A percentile compares a stretch with the other conserved stretches of the same genome.
phyloP scores from a whole-genome alignment of 2,797 vertebrate genomes.

The Coranthus polyacanthus region DNA sequence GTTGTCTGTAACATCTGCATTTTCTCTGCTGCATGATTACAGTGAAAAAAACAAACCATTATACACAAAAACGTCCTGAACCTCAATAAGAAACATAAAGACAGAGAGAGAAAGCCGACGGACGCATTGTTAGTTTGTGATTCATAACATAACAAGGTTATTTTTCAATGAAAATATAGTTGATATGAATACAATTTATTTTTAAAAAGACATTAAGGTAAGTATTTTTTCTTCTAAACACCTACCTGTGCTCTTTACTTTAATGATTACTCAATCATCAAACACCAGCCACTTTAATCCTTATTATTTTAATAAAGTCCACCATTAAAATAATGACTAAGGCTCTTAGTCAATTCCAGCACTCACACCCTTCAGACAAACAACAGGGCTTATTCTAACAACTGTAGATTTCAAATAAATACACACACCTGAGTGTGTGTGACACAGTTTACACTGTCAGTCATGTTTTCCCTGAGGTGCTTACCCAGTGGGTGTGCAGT shows the following conservation, averaged over 20 bases:
- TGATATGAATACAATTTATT: too few relatives aligned
- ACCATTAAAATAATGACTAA: background rate
- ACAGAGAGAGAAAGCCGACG: background rate
- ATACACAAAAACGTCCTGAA: background rate
- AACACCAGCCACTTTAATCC: slow-evolving; percentile 1
- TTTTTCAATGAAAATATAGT: too few relatives aligned
- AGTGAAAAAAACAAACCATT: background rate
- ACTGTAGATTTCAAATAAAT: background rate
- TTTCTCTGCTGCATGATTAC: background rate
- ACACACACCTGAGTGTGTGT: background rate
- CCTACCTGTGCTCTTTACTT: background rate
- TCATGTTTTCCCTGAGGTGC: slow-evolving; percentile 59
- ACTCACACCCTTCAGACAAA: slow-evolving; percentile 1
- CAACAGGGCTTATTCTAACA: background rate
- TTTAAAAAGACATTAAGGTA: too few relatives aligned
- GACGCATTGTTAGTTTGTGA: too few relatives aligned
- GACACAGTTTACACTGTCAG: slow-evolving; percentile 53
- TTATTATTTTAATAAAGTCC: background rate
- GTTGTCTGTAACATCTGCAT: background rate
- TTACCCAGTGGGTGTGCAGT: slow-evolving; percentile 53
- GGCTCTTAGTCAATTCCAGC: slow-evolving; percentile 2
- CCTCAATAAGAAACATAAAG: background rate
- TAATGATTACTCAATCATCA: slow-evolving; percentile 18
- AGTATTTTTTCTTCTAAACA: background rate
- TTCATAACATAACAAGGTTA: too few relatives aligned